phyloP scores from a whole-genome alignment of 1,140 invertebrate species.

The Philotrypesis tridentata region DNA sequence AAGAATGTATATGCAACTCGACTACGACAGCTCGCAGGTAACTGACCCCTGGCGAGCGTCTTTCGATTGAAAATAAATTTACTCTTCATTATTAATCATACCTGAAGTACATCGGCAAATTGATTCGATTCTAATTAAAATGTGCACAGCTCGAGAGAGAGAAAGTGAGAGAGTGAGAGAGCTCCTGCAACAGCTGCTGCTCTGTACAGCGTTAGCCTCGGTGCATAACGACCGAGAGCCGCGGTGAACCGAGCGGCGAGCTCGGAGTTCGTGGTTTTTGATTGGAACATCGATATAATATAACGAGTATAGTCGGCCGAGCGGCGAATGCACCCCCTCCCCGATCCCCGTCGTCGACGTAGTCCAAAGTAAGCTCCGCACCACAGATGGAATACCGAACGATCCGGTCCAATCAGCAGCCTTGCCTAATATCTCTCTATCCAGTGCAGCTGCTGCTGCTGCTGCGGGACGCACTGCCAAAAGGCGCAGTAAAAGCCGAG shows the following conservation, averaged over 20 bases:
- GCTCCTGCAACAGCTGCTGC: background rate
- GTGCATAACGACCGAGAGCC: constrained; percentile 51
- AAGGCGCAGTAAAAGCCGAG: background rate
- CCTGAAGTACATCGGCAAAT: constrained; percentile 43
- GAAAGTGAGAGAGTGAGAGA: too few species aligned
- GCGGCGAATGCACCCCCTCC: constrained; percentile 46
- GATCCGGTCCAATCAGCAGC: constrained; percentile 8
- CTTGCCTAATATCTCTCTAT: background rate
- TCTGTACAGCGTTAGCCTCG: constrained; percentile 4
- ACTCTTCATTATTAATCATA: too few species aligned
- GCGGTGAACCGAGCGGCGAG: constrained; percentile 37
- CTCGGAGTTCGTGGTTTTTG: constrained; percentile 44
- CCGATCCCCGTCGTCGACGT: background rate
- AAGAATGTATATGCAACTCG: too few species aligned
- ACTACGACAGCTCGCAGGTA: too few species aligned
- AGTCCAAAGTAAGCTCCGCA: background rate
- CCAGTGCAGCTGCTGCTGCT: background rate
- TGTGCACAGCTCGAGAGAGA: too few species aligned
- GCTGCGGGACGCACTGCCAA: too few species aligned
- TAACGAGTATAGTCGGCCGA: constrained; percentile 35
- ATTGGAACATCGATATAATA: constrained; percentile 47
- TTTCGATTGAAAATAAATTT: too few species aligned
- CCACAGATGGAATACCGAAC: background rate
- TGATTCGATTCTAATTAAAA: constrained; percentile 56
- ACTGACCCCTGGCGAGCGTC: too few species aligned